Conservation (phyloP, 2,797 vertebrate genomes). For the Odontamblyopus lacepedii region DNA sequence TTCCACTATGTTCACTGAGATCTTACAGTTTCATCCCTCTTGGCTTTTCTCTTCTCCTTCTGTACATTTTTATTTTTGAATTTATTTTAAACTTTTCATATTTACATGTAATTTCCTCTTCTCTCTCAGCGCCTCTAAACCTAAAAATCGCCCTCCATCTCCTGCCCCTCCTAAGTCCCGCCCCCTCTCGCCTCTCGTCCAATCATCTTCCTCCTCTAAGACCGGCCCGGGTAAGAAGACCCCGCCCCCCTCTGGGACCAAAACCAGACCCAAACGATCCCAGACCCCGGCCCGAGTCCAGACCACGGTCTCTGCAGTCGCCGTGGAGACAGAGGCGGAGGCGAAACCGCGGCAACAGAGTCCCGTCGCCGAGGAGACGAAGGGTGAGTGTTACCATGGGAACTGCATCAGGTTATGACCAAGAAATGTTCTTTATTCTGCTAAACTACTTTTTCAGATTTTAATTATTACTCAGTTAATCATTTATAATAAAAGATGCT, state of each 20-base stretch:
- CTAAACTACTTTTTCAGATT: too few relatives aligned
- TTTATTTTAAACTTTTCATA: not conserved
- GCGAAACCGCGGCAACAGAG: constrained; percentile 37
- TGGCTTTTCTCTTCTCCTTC: not conserved
- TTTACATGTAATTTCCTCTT: not conserved
- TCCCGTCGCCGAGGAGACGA: constrained; percentile 65
- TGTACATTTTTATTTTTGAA: not conserved
- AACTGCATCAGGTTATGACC: constrained; percentile 2
- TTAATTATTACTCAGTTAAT: too few relatives aligned
- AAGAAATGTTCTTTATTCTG: not conserved
- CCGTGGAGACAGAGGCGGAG: constrained; percentile 60
- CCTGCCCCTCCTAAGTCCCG: constrained; percentile 82
- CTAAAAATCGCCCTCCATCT: constrained; percentile 84
- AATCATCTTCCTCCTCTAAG: constrained; percentile 45
- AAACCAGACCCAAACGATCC: constrained; percentile 80
- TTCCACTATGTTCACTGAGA: too few relatives aligned
- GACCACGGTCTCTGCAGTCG: constrained; percentile 58
- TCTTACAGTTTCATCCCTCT: too few relatives aligned
- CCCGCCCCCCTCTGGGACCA: constrained; percentile 75
- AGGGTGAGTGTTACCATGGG: constrained; percentile 63
- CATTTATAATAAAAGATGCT: too few relatives aligned
- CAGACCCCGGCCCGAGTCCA: constrained; percentile 71
- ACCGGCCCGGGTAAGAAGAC: constrained; percentile 66
- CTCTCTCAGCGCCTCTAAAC: constrained; percentile 70
- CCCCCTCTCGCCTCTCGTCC: constrained; percentile 80